These are phyloP conservation scores for Elaphurus davidianus DNA, from an alignment of 2,113 vertebrate genomes.

Conservation along the genomic window DNA sequence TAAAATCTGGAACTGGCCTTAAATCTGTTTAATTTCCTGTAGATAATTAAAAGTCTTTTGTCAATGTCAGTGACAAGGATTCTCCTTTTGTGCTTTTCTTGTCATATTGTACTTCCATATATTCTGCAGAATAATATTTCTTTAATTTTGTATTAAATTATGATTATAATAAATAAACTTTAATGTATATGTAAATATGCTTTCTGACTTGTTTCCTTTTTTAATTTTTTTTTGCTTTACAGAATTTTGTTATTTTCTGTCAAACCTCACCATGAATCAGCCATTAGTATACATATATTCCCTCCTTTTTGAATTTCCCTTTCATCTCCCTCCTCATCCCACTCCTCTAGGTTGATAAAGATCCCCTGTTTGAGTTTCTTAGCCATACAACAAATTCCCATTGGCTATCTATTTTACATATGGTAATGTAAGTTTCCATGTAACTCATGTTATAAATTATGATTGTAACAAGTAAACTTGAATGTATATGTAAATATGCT, in stretches of 20 bases:
- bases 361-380: neutral
- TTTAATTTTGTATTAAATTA: neutral
- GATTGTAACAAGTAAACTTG: neutral
- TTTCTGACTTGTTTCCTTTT: neutral
- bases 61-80: neutral
- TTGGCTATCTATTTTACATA: neutral
- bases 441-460: neutral
- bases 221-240: neutral
- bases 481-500: neutral
- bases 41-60: neutral
- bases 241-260: neutral
- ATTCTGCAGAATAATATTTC: neutral
- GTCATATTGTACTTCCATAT: neutral
- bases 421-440: neutral
- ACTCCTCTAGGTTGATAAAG: neutral
- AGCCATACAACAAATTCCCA: neutral
- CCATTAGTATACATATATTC: neutral
- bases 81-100: neutral
- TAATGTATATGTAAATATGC: neutral
- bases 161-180: neutral
- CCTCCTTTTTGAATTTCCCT: neutral
- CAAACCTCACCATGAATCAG: neutral
- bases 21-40: neutral
- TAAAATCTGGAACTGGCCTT: neutral
- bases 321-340: neutral